Conservation (phyloP, 2,888 invertebrate genomes). For the Parnassius glacialis region DNA sequence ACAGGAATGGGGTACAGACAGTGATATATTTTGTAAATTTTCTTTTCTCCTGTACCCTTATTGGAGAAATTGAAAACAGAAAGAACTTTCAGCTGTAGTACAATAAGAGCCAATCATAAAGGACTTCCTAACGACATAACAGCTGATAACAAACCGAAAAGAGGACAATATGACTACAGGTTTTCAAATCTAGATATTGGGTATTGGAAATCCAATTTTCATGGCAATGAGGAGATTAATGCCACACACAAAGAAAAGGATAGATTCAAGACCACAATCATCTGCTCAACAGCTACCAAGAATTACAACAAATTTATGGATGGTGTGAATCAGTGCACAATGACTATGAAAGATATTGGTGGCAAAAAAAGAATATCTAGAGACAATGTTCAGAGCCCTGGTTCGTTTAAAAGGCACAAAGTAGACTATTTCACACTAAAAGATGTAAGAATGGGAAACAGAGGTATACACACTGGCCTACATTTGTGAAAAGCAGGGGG, state of each 20-base stretch:
- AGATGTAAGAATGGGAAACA: conserved; percentile 35
- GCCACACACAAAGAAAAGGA: conserved; percentile 4
- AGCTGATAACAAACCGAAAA: conserved; percentile 9
- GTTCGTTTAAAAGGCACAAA: conserved; percentile 35
- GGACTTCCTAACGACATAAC: conserved; percentile 29
- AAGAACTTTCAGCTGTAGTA: conserved; percentile 27
- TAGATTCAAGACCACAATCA: background rate
- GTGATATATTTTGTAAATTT: background rate
- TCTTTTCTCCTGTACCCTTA: background rate
- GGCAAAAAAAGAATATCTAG: conserved; percentile 32
- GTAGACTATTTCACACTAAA: conserved; percentile 34
- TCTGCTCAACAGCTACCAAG: background rate
- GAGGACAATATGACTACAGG: conserved; percentile 11
- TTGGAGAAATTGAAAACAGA: conserved; percentile 23
- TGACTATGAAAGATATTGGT: conserved; percentile 34
- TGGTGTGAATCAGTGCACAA: background rate
- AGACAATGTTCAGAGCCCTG: conserved; percentile 24
- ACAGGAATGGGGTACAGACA: conserved; percentile 3
- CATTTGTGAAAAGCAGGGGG: conserved; percentile 33
- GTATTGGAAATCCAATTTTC: background rate
- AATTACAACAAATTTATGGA: background rate
- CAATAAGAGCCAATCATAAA: conserved; percentile 29
- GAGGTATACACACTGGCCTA: conserved; percentile 38
- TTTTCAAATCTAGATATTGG: conserved; percentile 27
- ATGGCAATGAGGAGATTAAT: background rate